Percentiles rank a stretch among this genome's conserved stretches.
Evolutionary conservation across 2,797 vertebrate species (phyloP).

Genomic region (Brachyalestes nurse): DNA sequence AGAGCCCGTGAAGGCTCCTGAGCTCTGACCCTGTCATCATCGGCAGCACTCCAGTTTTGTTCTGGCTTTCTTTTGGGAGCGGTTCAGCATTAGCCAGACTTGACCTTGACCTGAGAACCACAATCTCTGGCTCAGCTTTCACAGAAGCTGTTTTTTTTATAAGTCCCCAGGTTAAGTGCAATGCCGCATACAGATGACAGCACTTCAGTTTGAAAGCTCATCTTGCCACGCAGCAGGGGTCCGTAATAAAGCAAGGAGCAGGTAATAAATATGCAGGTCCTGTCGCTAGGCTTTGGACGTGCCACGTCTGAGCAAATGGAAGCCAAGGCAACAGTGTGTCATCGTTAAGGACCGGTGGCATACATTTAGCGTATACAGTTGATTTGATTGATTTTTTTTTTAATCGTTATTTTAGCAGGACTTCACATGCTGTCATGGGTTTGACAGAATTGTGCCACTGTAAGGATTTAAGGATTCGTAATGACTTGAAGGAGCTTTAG

Average conservation of each 20-base stretch:
- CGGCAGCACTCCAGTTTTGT: background rate
- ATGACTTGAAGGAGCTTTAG: too few species aligned
- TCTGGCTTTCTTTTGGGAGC: background rate
- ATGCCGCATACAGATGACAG: background rate
- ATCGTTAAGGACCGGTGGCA: conserved; percentile 25
- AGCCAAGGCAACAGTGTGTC: conserved; percentile 23
- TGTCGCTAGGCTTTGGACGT: background rate
- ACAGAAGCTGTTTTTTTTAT: too few species aligned
- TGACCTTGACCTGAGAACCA: background rate
- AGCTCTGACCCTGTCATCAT: too few species aligned
- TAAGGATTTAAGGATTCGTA: too few species aligned
- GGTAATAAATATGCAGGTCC: conserved; percentile 10
- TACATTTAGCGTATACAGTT: too few species aligned
- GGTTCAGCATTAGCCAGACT: background rate
- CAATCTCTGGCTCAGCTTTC: background rate
- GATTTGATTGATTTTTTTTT: too few species aligned
- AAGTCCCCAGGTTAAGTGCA: background rate
- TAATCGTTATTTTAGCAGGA: too few species aligned
- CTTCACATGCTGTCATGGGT: too few species aligned
- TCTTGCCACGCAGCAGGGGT: background rate
- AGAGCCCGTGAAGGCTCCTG: background rate
- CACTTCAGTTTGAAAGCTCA: background rate
- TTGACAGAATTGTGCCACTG: too few species aligned
- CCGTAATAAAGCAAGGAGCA: background rate
- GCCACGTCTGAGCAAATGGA: conserved; percentile 20